Evolutionary conservation across 2,113 vertebrate species (phyloP).

Genomic region (Eira barbara): DNA sequence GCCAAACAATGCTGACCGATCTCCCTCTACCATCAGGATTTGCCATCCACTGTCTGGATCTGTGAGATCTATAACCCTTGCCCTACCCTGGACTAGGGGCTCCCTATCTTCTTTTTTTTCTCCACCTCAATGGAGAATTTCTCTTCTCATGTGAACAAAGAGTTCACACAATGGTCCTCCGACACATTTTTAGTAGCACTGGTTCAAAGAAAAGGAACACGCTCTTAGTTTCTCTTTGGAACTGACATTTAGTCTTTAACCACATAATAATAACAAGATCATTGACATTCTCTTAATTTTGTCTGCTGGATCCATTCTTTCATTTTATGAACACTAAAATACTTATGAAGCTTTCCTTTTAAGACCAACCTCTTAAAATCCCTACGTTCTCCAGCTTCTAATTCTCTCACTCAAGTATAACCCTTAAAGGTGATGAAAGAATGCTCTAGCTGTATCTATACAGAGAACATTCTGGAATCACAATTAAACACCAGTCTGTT

Average conservation of each 20-base stretch:
- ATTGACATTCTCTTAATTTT: slow-evolving; percentile 1
- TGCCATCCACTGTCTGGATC: background rate
- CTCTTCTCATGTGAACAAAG: background rate
- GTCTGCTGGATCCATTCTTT: background rate
- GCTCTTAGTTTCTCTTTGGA: background rate
- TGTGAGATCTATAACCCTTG: background rate
- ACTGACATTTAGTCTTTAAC: slow-evolving; percentile 8
- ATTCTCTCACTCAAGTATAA: background rate
- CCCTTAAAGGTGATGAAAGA: background rate
- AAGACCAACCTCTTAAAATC: background rate
- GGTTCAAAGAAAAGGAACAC: background rate
- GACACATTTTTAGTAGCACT: background rate
- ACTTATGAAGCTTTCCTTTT: slow-evolving; percentile 16
- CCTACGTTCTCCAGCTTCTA: background rate
- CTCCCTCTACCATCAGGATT: background rate
- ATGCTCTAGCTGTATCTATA: background rate
- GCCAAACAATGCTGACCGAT: background rate
- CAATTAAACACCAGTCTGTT: background rate
- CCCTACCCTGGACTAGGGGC: background rate
- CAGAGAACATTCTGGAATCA: slow-evolving; percentile 11
- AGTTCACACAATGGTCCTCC: background rate
- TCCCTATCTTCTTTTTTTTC: background rate
- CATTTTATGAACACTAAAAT: slow-evolving; percentile 16
- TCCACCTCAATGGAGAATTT: background rate
- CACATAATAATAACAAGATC: background rate